Evolutionary conservation across 2,113 vertebrate species (phyloP), one percentile per base, ranked within the genome.

Genomic region (Theristicus caerulescens): DNA sequence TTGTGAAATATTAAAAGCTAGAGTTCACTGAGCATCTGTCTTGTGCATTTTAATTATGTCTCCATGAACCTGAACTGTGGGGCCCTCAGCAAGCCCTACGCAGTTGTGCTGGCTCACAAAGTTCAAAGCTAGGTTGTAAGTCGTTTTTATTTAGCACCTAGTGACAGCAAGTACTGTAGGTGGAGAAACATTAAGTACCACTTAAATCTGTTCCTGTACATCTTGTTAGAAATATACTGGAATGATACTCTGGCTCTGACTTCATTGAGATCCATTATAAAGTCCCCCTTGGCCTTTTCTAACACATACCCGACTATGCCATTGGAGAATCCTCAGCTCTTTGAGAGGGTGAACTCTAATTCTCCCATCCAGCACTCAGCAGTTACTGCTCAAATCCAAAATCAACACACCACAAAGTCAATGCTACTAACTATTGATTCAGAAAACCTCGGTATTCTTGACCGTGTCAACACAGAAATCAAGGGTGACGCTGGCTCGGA

Each of bases 61-160:
- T 97, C 38, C 64, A 38, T 46, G 86, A 96, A 95, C 92, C 93
- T 97, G 95, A 97, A 85, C 94, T 91, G 83, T 82, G 90, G 92
- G 93, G 92, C 95, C 91, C 96, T 96, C 93, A 93, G 91, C 22
- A 71, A 98, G 95, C 96, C 96, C 70, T 91, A 5, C 80, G 85
- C 76, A 70, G 73, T 59, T 94, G 82, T 77, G 94, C 78, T 79
- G 93, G 77, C 91, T 98, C 92, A 69, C 81, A 59, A 72, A 97
- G 96, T 97, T 98, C 97, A 98, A 96, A 96, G 91, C 88, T 90
- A 74, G 77, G 95, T 72, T 97, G 83, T 91, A 96, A 91, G 96
- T 98, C 46, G 21, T 97, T 98, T 97, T 97, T 98, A 97, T 98
- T 98, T 97, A 98, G 97, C 81, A 6, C 87, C 95, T 93, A 76